Evolutionary conservation across 2,888 invertebrate species (phyloP), one percentile per base, ranked within the genome.

Genomic region (Tipula confusa): DNA sequence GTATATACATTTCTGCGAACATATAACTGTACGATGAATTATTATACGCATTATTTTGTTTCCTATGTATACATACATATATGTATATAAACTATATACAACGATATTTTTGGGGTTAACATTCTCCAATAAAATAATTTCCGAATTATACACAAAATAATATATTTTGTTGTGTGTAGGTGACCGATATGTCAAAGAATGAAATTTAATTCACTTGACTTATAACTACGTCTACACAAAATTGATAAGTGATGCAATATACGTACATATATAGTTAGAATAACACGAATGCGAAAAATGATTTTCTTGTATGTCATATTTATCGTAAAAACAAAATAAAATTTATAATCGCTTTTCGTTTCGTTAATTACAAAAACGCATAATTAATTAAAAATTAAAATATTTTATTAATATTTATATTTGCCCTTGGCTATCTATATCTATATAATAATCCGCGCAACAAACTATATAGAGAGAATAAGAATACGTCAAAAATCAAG

Each of bases 71-170:
- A 64, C 64, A 64, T 5, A 43, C 43, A 43, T 15, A 43, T 15
- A 43, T 13, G 13, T 13, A 43, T 7, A 43, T 6, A 43, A 43
- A n/a, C n/a, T n/a, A n/a, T n/a, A n/a, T 2, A 24, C 24, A 64
- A 64, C 18, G 24, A 4, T 64, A 2, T 64, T 24, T 64, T 64
- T 64, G 64, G 64, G 64, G 64, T 64, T 64, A 64, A 64, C 24
- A 64, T 64, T 64, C 64, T 64, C 64, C 64, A 64, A 64, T 64
- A 64, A 64, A 64, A 64, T 64, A 64, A 64, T 24, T 64, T 64
- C 24, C 64, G 64, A 64, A 64, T 11, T 64, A 24, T 43, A 43
- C 15, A 36, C 11, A 7, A n/a, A n/a, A n/a, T n/a, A n/a, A 6
- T 33, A 9, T 64, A 9, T 64, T 9, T 24, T n/a, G 43, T 43